Conservation (phyloP, 2,888 invertebrate species). For the Aphelenchoides bicaudatus region DNA sequence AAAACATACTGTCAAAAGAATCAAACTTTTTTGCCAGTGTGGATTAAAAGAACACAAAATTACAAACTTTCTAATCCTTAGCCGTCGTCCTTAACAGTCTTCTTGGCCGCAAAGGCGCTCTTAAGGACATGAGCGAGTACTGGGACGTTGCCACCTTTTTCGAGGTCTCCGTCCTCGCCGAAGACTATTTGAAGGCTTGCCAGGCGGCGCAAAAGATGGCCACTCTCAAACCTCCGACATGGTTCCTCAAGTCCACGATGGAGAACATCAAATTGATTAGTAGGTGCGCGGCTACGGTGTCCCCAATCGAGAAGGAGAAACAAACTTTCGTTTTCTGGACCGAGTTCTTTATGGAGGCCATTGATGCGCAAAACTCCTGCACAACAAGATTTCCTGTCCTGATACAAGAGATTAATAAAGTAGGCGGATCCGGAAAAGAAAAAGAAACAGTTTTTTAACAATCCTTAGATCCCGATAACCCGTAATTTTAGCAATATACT, state of each 20-base stretch:
- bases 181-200: constrained; percentile 91
- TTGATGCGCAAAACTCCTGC: constrained; percentile 68
- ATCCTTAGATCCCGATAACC: background rate
- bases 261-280: constrained; percentile 88
- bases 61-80: constrained; percentile 58
- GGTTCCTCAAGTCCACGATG: constrained; percentile 91
- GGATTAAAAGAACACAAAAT: no score
- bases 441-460: no score
- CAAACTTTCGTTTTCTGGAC: constrained; percentile 85
- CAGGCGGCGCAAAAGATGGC: constrained; percentile 77
- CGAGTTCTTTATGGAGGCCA: constrained; percentile 94
- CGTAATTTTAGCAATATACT: constrained; percentile 68
- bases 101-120: constrained; percentile 93
- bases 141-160: constrained; percentile 87
- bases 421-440: no score
- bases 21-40: no score
- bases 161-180: constrained; percentile 84
- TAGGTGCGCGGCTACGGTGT: constrained; percentile 68
- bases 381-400: constrained; percentile 63
- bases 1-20: no score
- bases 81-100: constrained; percentile 90
- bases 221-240: constrained; percentile 49
- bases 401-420: constrained; percentile 84
- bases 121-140: constrained; percentile 86
- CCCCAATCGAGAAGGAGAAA: constrained; percentile 47